Evolutionary conservation across 1,140 invertebrate species (phyloP).

Genomic region (Orchestia grillus): DNA sequence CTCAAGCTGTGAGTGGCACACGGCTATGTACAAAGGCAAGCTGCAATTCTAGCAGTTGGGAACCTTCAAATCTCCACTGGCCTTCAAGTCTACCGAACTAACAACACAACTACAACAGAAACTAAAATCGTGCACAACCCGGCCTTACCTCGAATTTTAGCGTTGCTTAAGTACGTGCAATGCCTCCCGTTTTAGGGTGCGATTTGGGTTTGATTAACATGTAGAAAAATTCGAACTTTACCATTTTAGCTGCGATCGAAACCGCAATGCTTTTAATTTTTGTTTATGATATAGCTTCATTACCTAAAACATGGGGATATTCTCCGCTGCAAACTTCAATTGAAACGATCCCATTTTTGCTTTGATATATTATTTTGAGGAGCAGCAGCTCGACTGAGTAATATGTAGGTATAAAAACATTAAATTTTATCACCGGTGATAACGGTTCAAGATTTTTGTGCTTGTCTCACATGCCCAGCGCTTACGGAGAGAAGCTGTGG

Average conservation of each 20-base stretch:
- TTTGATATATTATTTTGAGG: neutral
- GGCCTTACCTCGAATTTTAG: neutral
- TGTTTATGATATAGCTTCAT: neutral
- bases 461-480: no score
- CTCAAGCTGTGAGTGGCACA: neutral
- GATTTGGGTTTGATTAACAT: neutral
- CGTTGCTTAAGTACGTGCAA: neutral
- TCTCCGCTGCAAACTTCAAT: neutral
- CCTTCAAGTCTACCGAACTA: neutral
- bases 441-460: no score
- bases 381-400: neutral
- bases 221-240: neutral
- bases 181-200: neutral
- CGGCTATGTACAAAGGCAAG: neutral
- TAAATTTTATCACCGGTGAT: no score
- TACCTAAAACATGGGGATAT: neutral
- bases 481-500: no score
- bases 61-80: neutral
- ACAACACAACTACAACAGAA: neutral
- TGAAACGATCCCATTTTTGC: neutral
- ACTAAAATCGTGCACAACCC: neutral
- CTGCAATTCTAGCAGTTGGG: neutral
- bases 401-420: no score
- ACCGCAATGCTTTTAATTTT: neutral
- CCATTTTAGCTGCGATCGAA: neutral